A percentile compares a stretch with the other conserved stretches of the same genome.
Conservation (phyloP, 1,140 invertebrate species). For the Cylas formicarius region DNA sequence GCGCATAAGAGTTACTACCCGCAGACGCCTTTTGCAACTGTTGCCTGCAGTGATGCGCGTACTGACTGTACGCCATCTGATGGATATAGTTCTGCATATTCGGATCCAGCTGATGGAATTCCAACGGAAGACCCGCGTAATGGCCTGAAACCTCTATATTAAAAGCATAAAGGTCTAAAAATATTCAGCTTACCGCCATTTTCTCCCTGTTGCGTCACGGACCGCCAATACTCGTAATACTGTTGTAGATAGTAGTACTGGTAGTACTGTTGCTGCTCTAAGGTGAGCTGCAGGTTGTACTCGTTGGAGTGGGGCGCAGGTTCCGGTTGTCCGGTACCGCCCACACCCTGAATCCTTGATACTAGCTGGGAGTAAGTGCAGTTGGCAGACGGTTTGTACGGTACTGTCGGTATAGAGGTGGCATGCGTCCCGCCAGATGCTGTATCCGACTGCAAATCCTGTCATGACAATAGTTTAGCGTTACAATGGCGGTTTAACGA, state of each 20-base stretch:
- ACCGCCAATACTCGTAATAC: conserved; percentile 40
- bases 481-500: no score
- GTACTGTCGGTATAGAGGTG: conserved; percentile 42
- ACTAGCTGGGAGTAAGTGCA: conserved; percentile 80
- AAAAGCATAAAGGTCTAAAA: neutral
- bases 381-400: conserved; percentile 72
- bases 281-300: conserved; percentile 11
- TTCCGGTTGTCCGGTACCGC: conserved; percentile 38
- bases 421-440: no score
- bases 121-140: conserved; percentile 15
- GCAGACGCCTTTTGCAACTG: conserved; percentile 13
- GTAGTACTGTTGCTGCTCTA: conserved; percentile 37
- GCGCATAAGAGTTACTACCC: conserved; percentile 34
- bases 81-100: conserved; percentile 32
- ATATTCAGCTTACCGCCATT: conserved; percentile 15
- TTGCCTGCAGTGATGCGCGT: conserved; percentile 30
- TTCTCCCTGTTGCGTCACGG: conserved; percentile 29
- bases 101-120: conserved; percentile 25
- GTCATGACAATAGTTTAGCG: no score
- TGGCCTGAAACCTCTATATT: conserved; percentile 8
- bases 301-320: neutral
- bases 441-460: no score
- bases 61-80: conserved; percentile 37
- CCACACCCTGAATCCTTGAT: conserved; percentile 70
- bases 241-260: conserved; percentile 38